Evolutionary conservation across 1,140 invertebrate genomes (phyloP).

Genomic region (Apis florea): DNA sequence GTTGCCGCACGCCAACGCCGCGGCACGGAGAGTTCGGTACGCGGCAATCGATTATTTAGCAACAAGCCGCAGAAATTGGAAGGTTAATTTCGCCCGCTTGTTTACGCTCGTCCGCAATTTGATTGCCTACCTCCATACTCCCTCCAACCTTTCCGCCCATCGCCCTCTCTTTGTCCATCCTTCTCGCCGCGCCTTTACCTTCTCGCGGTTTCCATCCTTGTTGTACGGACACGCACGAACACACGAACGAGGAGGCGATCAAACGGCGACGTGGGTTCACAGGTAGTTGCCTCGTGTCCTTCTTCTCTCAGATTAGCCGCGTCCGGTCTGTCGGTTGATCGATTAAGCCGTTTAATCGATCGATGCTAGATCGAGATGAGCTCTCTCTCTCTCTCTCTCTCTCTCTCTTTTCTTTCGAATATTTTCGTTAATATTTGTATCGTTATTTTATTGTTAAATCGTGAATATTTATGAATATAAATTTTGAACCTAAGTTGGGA

Average conservation of each 20-base stretch:
- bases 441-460: too few species aligned
- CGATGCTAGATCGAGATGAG: too few species aligned
- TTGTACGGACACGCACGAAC: background rate
- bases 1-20: constrained; percentile 64
- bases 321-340: constrained; percentile 7
- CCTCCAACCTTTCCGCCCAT: constrained; percentile 27
- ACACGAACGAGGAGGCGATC: background rate
- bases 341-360: constrained; percentile 34
- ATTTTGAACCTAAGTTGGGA: too few species aligned
- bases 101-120: constrained; percentile 74
- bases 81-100: constrained; percentile 76
- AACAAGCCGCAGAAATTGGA: constrained; percentile 77
- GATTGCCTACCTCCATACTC: constrained; percentile 56
- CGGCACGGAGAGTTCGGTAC: constrained; percentile 62
- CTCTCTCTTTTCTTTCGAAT: background rate
- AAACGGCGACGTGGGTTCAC: background rate
- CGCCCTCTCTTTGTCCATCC: background rate
- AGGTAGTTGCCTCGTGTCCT: constrained; percentile 10
- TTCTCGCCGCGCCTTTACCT: too few species aligned
- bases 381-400: background rate
- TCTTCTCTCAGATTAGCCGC: background rate
- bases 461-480: too few species aligned
- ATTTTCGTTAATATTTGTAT: too few species aligned
- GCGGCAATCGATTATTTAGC: constrained; percentile 78
- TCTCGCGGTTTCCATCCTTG: background rate